Evolutionary conservation across 2,113 vertebrate genomes (phyloP).

Genomic region (Arenaria interpres): DNA sequence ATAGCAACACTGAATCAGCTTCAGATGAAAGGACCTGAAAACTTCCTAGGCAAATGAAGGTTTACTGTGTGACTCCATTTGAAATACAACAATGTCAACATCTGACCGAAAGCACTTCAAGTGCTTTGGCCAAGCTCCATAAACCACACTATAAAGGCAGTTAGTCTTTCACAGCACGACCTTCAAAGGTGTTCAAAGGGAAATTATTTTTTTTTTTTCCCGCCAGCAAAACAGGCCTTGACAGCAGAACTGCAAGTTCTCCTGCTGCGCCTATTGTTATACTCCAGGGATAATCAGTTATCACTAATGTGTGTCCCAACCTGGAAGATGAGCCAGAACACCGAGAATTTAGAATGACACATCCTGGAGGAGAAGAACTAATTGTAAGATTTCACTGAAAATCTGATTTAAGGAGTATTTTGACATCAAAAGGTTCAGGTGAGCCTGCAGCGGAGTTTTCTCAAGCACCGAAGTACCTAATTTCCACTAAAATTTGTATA

Average conservation of each 20-base stretch:
- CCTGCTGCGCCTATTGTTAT: neutral
- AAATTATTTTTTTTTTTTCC: neutral
- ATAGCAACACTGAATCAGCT: neutral
- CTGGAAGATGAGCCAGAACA: neutral
- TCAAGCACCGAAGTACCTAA: neutral
- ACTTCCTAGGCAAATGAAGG: neutral
- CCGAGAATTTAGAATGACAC: constrained; percentile 2
- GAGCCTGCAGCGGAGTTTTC: neutral
- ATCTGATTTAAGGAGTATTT: neutral
- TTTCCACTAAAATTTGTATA: neutral
- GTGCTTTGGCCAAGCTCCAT: constrained; percentile 48
- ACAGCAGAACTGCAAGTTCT: constrained; percentile 26
- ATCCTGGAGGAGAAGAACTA: neutral
- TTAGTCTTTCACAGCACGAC: neutral
- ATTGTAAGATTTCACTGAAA: neutral
- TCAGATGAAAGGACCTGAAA: constrained; percentile 11
- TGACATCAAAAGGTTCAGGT: neutral
- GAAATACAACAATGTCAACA: neutral
- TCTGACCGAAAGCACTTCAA: neutral
- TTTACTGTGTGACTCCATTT: neutral
- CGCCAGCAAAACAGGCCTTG: constrained; percentile 6
- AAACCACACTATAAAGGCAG: neutral
- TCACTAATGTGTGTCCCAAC: neutral
- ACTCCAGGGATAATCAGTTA: neutral
- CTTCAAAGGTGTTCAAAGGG: constrained; percentile 45